Base-by-base conservation (phyloP, 2,888 invertebrate species). In the Watsonalla cultraria region DNA sequence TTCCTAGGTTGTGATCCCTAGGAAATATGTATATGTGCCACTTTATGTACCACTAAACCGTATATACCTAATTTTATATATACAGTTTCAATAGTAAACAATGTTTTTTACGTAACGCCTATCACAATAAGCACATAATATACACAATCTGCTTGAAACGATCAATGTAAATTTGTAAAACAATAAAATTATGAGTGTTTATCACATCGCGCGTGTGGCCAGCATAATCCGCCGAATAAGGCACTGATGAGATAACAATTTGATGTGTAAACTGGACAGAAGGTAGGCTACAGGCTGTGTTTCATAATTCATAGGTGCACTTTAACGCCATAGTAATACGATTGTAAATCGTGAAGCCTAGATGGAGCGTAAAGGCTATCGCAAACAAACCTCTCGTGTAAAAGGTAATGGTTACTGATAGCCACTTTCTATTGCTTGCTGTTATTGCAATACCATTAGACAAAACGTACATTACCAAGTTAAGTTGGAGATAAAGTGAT, bases 201-300 rank as follows among this genome's bases (percentile, higher is more conserved):
- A 80, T 80, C 81, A 61, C 47, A 52, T 54, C 61, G 59, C 63
- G 76, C 70, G 80, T 81, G 82, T 78, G 82, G 79, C 66, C 76
- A 55, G 58, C 62, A 56, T 81, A 77, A 80, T 75, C 78, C 72
- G 55, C 56, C 61, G 60, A 65, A 67, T 64, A 68, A 57, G 34
- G 58, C 39, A 45, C 46, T 53, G 54, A 58, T 54, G 48, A 57
- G 51, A 49, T 49, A 49, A 49, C 49, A 37, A 49, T 49, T 49
- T 49, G 14, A 49, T 53, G 13, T 54, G 52, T 52, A 56, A 62
- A 61, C 60, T 54, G 54, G 59, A 59, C 57, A 56, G 53, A 53
- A 9, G 46, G 46, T 39, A 52, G 51, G 46, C 55, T 60, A 61
- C 49, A 49, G 49, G 49, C 49, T 37, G 37, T 7, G 47, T 5